Base-by-base conservation (phyloP, 2,888 invertebrate species). In the Stenoptilia bipunctidactyla region DNA sequence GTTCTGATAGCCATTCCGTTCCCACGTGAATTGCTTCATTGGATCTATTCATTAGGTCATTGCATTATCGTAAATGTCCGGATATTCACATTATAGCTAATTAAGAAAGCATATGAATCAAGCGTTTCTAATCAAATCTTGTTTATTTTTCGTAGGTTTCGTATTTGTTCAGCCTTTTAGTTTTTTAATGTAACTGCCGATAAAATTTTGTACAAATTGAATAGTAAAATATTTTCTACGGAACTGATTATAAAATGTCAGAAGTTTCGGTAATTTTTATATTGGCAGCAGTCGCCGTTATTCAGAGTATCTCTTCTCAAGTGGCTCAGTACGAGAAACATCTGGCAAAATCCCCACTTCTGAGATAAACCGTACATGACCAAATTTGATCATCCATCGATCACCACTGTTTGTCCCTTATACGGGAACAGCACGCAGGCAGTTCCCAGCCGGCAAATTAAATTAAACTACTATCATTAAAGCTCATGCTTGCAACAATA, bases 1-100 rank as follows among this genome's bases (percentile, higher is more conserved):
- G 50, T 61, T 64, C 54, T 66, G 58, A 64, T 66, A 50, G 53
- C 44, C 42, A 46, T 46, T 44, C 43, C 44, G 45, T 65, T 67
- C 65, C 56, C 67, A 61, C 53, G 61, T 58, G 62, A 66, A 52
- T 44, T 41, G 40, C 20, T 8, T 20, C 20, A 5, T 20, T 20
- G 20, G 38, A 41, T 40, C 39, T 34, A 41, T 43, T 15, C 15
- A n/a, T 36, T 8, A 15, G n/a, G n/a, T 15, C 15, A n/a, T 2
- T 36, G 15, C 15, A 15, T 13, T 36, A 5, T n/a, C 36, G 36
- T 15, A 15, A 36, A 34, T 36, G 13, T 36, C 36, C 36, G 36
- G 15, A 15, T 36, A 13, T 13, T 13, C 14, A 35, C 12, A 13
- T 14, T 13, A 35, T 20, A 20, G 8, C 20, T 5, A 20, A 20